Base-by-base conservation (phyloP, 92 coral and sea anemone genomes). In the Palythoa caribaeorum region DNA sequence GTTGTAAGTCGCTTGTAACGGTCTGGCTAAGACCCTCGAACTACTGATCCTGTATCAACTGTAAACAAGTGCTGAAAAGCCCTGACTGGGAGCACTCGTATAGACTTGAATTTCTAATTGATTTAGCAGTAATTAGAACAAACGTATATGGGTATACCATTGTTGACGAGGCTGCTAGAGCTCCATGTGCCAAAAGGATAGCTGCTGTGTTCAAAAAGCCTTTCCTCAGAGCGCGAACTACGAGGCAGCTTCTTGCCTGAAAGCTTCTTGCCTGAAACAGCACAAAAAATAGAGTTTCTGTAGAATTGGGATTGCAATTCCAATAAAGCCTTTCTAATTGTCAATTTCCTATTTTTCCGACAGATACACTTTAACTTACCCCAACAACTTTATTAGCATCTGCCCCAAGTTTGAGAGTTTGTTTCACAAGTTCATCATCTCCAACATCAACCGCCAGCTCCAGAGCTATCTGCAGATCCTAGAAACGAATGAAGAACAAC, bases 161-260 rank as follows among this genome's bases (percentile, higher is more conserved):
- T 38, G 52, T 12, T 38, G 60, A 53, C 11, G 5, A 53, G 5
- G 11, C 14, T 14, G 21, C 9, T 3, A 1, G 77, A 35, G 19
- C 20, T 72, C 77, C 77, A 72, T 72, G 13, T 36, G 77, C 77
- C 15, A 72, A 50, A 2, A 72, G 17, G 77, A 72, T 38, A 1
- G 77, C 77, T 36, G 77, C 77, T 15, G 39, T 72, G 38, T 72
- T 17, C 28, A 72, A 72, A 38, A 38, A 72, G 12, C 51, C 77
- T 35, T 4, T 72, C 77, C 14, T 47, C 38, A 72, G 50, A 38
- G 77, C 77, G 14, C 77, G 15, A 15, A 16, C 6, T 9, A 72
- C 52, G 15, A 72, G 50, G 77, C 77, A 72, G 50, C 52, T 39
- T 39, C 77, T 50, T 72, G 7, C 21, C 50, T 72, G 21, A 38